A percentile compares a stretch with the other conserved stretches of the same genome.
These are phyloP conservation scores for Epizoanthus scotinus DNA, from an alignment of 92 coral and sea anemone genomes.

Conservation along the genomic window DNA sequence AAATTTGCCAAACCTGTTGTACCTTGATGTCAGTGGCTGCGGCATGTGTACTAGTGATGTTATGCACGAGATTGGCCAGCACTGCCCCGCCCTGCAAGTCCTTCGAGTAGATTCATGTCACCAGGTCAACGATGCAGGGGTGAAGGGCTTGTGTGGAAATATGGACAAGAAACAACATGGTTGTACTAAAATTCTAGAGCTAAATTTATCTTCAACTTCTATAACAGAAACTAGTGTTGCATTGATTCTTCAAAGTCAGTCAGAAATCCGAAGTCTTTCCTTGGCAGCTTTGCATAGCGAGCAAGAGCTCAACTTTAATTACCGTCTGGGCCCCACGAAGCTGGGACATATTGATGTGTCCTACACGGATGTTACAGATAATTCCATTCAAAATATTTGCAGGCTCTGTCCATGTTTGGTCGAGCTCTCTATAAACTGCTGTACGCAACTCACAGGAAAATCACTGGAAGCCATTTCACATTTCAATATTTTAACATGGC, in stretches of 20 bases:
- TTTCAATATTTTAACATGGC: conserved; percentile 53
- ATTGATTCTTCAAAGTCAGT: conserved; percentile 48
- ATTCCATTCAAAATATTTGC: conserved; percentile 40
- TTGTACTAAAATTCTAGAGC: conserved; percentile 54
- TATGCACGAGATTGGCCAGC: conserved; percentile 52
- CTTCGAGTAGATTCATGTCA: conserved; percentile 62
- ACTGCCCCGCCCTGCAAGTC: conserved; percentile 61
- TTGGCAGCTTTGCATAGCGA: conserved; percentile 42
- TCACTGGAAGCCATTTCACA: conserved; percentile 42
- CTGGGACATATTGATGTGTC: conserved; percentile 61
- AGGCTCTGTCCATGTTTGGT: conserved; percentile 56
- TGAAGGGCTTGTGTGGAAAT: conserved; percentile 47
- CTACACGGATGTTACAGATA: conserved; percentile 43
- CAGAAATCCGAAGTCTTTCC: conserved; percentile 57
- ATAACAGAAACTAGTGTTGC: conserved; percentile 60
- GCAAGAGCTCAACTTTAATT: conserved; percentile 8
- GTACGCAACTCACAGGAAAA: conserved; percentile 41
- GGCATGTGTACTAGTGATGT: conserved; percentile 54
- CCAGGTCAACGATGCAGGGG: conserved; percentile 69
- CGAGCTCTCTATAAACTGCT: conserved; percentile 53
- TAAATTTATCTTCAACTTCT: conserved; percentile 68
- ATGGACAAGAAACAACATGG: conserved; percentile 13
- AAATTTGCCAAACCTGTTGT: conserved; percentile 54
- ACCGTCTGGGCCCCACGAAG: conserved; percentile 29
- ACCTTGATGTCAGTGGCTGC: conserved; percentile 65